Evolutionary conservation across 1,140 invertebrate species (phyloP).

Genomic region (Kradibia gibbosae): DNA sequence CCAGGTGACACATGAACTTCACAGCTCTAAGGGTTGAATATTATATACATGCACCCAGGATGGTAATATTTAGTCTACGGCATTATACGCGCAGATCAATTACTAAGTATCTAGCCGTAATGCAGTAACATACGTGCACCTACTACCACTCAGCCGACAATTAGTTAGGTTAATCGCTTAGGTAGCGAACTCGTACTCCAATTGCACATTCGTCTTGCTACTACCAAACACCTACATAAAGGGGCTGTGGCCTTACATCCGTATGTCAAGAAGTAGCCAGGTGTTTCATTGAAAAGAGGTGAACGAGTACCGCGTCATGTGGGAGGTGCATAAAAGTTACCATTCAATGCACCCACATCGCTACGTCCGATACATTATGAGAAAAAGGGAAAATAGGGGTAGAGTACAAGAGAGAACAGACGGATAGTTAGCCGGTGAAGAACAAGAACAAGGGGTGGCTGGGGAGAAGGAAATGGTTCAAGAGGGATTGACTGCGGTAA

Average conservation of each 20-base stretch:
- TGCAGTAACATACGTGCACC: slow-evolving; percentile 48
- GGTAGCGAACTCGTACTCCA: slow-evolving; percentile 52
- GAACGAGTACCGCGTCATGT: background rate
- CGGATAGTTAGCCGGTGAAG: background rate
- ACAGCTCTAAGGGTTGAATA: background rate
- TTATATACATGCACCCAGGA: background rate
- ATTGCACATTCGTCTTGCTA: background rate
- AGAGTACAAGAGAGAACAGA: background rate
- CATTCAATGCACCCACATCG: background rate
- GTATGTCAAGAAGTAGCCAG: slow-evolving; percentile 64
- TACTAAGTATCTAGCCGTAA: slow-evolving; percentile 56
- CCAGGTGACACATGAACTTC: background rate
- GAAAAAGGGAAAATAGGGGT: background rate
- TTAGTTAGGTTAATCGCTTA: slow-evolving; percentile 65
- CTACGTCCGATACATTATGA: slow-evolving; percentile 9
- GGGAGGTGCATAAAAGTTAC: background rate
- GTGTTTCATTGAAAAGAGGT: slow-evolving; percentile 53
- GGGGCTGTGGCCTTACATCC: slow-evolving; percentile 53
- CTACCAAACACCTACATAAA: background rate
- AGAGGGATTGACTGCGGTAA: background rate
- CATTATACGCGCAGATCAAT: slow-evolving; percentile 56
- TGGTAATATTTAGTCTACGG: background rate
- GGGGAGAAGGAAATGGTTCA: too few species aligned
- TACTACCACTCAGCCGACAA: slow-evolving; percentile 53
- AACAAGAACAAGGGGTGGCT: too few species aligned